A percentile compares a stretch with the other conserved stretches of the same genome.
Evolutionary conservation across 2,888 invertebrate species (phyloP).

Genomic region (Macrostomum cliftonense): DNA sequence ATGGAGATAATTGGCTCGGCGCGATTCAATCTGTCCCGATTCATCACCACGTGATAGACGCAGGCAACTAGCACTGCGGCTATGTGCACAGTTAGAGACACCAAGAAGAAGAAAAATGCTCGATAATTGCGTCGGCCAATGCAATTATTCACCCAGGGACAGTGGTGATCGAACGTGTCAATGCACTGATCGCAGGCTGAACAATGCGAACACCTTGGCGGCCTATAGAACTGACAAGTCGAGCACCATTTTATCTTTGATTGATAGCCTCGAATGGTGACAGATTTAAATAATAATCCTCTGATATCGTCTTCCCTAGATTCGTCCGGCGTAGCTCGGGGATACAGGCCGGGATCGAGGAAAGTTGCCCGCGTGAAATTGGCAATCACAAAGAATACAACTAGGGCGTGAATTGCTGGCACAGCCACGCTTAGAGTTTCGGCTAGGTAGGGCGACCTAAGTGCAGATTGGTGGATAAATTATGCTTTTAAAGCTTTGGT

Average conservation of each 20-base stretch:
- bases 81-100: constrained; percentile 90
- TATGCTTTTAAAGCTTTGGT: too few relatives aligned
- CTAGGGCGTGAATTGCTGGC: constrained; percentile 65
- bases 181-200: constrained; percentile 90
- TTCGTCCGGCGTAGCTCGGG: constrained; percentile 28
- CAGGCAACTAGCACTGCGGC: constrained; percentile 83
- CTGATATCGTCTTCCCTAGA: constrained; percentile 1
- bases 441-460: constrained; percentile 17
- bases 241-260: constrained; percentile 89
- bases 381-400: constrained; percentile 87
- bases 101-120: constrained; percentile 94
- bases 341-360: constrained; percentile 96
- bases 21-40: constrained; percentile 58
- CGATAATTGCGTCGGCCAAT: constrained; percentile 90
- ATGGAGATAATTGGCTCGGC: constrained; percentile 21
- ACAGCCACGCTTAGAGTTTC: constrained; percentile 19
- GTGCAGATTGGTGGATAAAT: too few relatives aligned
- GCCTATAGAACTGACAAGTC: constrained; percentile 96
- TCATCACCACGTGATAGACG: constrained; percentile 69
- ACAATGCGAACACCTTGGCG: constrained; percentile 94
- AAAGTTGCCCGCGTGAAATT: constrained; percentile 96
- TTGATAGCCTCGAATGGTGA: background rate
- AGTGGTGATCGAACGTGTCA: constrained; percentile 98
- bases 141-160: constrained; percentile 42
- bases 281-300: background rate